phyloP scores from a whole-genome alignment of 2,888 invertebrate genomes.

The Molanna angustata region DNA sequence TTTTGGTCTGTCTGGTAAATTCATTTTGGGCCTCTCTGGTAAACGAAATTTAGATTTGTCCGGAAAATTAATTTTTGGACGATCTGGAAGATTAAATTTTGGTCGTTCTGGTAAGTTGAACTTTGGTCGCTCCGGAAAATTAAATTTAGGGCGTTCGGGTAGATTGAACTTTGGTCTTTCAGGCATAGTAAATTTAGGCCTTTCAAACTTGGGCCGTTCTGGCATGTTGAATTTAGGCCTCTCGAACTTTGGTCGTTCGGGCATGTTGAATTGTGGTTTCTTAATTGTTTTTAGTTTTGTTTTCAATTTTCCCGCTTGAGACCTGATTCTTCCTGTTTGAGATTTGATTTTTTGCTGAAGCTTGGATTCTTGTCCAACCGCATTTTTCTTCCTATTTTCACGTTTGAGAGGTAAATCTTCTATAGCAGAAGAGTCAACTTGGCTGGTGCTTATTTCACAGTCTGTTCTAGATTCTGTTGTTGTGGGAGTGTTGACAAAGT shows the following conservation, averaged over 20 bases:
- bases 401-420: slow-evolving; percentile 62
- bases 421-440: slow-evolving; percentile 65
- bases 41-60: slow-evolving; percentile 52
- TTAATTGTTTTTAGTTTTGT: slow-evolving; percentile 64
- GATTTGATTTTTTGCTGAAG: slow-evolving; percentile 65
- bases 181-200: slow-evolving; percentile 49
- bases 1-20: slow-evolving; percentile 61
- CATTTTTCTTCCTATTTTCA: slow-evolving; percentile 52
- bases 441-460: slow-evolving; percentile 63
- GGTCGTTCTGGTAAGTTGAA: slow-evolving; percentile 58
- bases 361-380: slow-evolving; percentile 53
- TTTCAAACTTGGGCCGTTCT: slow-evolving; percentile 58
- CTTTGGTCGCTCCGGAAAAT: slow-evolving; percentile 57
- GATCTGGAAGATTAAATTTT: slow-evolving; percentile 64
- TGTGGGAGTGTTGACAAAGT: slow-evolving; percentile 57
- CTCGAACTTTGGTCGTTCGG: slow-evolving; percentile 45
- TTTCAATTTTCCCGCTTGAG: slow-evolving; percentile 70
- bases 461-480: slow-evolving; percentile 60
- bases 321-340: slow-evolving; percentile 68
- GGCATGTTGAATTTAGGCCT: slow-evolving; percentile 44
- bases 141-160: slow-evolving; percentile 49
- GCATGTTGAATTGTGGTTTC: slow-evolving; percentile 53
- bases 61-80: slow-evolving; percentile 56
- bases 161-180: slow-evolving; percentile 49
- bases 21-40: slow-evolving; percentile 61